Percentiles rank a stretch among this genome's conserved stretches.
Conservation (phyloP, 2,113 vertebrate genomes). For the Anthoscopus minutus region DNA sequence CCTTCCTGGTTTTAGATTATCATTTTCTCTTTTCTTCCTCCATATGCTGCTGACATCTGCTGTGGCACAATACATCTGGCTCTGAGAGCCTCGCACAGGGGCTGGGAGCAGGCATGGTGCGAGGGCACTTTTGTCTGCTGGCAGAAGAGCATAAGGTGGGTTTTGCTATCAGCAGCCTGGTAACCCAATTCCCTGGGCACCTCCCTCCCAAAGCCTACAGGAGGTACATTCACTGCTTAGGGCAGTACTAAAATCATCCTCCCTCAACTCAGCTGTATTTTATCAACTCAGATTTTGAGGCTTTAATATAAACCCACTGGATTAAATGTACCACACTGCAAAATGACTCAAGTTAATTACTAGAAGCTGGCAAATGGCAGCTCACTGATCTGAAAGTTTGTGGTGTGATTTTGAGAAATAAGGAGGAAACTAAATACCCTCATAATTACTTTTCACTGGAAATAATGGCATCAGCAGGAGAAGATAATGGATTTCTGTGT, state of each 20-base stretch:
- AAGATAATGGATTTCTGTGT: constrained; percentile 66
- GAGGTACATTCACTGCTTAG: not conserved
- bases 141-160: not conserved
- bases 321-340: constrained; percentile 37
- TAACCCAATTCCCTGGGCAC: not conserved
- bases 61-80: constrained; percentile 47
- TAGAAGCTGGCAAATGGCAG: constrained; percentile 41
- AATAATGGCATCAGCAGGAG: constrained; percentile 53
- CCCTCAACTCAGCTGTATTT: not conserved
- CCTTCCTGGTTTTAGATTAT: constrained; percentile 33
- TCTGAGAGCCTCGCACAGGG: not conserved
- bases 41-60: constrained; percentile 55
- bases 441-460: constrained; percentile 68
- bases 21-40: constrained; percentile 39
- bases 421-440: constrained; percentile 40
- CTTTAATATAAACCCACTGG: constrained; percentile 7
- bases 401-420: constrained; percentile 40
- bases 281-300: constrained; percentile 20
- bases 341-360: constrained; percentile 58
- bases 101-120: not conserved
- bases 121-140: not conserved
- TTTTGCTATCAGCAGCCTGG: not conserved
- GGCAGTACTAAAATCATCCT: not conserved
- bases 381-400: constrained; percentile 44
- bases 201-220: not conserved